Evolutionary conservation across 2,888 invertebrate species (phyloP).

Genomic region (Cantharis flavilabris): DNA sequence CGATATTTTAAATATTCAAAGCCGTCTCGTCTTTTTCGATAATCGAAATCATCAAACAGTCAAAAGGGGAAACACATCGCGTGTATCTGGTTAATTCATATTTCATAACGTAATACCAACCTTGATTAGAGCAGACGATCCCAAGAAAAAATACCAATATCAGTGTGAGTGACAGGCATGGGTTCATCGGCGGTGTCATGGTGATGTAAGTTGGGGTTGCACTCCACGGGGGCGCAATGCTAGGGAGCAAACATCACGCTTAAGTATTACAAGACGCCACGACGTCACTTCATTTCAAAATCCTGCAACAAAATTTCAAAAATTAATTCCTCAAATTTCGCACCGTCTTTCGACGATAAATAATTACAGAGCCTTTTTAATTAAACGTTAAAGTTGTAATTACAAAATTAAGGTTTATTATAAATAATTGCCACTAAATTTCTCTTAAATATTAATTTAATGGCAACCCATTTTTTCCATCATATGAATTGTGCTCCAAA

Average conservation of each 20-base stretch:
- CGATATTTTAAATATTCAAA: constrained; percentile 12
- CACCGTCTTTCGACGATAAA: background rate
- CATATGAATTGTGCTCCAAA: background rate
- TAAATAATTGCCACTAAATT: background rate
- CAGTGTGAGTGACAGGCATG: constrained; percentile 43
- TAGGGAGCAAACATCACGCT: constrained; percentile 41
- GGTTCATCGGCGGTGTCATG: constrained; percentile 42
- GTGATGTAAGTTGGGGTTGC: constrained; percentile 40
- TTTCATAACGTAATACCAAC: constrained; percentile 43
- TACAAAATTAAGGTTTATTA: background rate
- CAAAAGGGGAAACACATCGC: background rate
- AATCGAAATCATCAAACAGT: background rate
- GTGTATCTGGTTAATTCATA: constrained; percentile 33
- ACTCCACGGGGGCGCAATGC: constrained; percentile 39
- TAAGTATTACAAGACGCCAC: constrained; percentile 34
- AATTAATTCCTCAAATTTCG: background rate
- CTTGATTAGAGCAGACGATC: constrained; percentile 44
- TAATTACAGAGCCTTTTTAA: background rate
- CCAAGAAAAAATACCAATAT: constrained; percentile 46
- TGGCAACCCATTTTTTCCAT: constrained; percentile 5
- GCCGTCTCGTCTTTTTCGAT: background rate
- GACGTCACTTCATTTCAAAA: constrained; percentile 25
- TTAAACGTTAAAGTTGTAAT: background rate
- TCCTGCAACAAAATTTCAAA: background rate
- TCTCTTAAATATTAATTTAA: background rate